Evolutionary conservation across 2,113 vertebrate genomes (phyloP).

Genomic region (Apaloderma vittatum): DNA sequence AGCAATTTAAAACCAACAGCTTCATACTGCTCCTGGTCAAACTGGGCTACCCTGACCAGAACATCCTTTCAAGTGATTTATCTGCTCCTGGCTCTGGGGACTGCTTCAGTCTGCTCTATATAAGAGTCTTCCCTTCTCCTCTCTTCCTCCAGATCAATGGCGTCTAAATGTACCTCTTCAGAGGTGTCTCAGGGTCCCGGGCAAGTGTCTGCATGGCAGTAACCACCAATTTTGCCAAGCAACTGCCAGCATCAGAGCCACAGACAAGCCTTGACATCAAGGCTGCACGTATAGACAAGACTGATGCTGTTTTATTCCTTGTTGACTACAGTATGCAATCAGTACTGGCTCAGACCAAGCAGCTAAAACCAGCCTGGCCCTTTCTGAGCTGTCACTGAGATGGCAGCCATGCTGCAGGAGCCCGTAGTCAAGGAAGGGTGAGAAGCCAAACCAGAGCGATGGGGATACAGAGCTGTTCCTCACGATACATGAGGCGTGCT

Average conservation of each 20-base stretch:
- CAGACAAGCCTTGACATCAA: not conserved
- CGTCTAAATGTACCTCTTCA: not conserved
- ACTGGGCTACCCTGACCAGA: not conserved
- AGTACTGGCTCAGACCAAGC: not conserved
- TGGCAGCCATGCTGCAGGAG: not conserved
- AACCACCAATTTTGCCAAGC: not conserved
- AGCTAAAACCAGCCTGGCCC: not conserved
- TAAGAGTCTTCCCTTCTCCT: not conserved
- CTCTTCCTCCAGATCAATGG: not conserved
- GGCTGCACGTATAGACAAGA: not conserved
- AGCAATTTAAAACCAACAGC: not conserved
- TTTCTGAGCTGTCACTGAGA: not conserved
- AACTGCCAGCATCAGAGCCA: not conserved
- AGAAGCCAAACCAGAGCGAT: rapidly evolving
- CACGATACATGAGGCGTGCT: rapidly evolving
- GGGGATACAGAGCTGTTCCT: not conserved
- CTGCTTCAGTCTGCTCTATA: not conserved
- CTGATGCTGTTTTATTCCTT: not conserved
- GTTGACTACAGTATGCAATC: too few relatives aligned
- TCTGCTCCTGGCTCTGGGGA: not conserved
- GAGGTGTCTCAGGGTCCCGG: not conserved
- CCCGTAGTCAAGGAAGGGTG: rapidly evolving
- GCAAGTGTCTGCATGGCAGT: not conserved
- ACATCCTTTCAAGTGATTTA: not conserved
- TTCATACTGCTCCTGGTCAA: not conserved